Evolutionary conservation across 2,888 invertebrate species (phyloP), one percentile per base, ranked within the genome.

Genomic region (Mimumesa dahlbomi): DNA sequence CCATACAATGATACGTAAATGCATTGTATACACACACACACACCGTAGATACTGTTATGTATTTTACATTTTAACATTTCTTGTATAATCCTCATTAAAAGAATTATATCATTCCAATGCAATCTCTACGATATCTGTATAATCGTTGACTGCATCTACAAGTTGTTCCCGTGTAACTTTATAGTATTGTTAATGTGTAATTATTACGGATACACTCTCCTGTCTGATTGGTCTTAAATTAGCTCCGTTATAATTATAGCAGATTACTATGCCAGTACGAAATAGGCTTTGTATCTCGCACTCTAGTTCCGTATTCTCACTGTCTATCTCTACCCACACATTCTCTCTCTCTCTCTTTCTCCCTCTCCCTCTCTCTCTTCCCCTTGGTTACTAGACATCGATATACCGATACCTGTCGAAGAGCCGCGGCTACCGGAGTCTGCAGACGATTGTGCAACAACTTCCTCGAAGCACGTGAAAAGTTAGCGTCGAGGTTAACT

Each of bases 391-490:
- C 2, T 45, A 9, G 18, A 11, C 18, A n/a, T 34, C 5, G 43
- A 45, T 45, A 46, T 38, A 29, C 21, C 49, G 54, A 61, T 56
- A 36, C 16, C 16, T 11, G 22, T 6, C 21, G 16, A 31, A 34
- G 56, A 21, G 11, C 6, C n/a, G 11, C 46, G 9, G 36, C 63
- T 61, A 38, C 38, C 45, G 42, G 68, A 58, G 59, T 52, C 61
- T 58, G 63, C 25, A 16, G 25, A 2, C 22, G 18, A 56, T 76
- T 76, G 53, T 45, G 61, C 45, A 79, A 79, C 46, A 11, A 45
- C 45, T 79, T 79, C 75, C 75, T 68, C 68, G 71, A 64, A 71
- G 38, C 75, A 75, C 80, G 77, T 75, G 74, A 77, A 79, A 77
- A 76, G 59, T 72, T 72, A 54, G 45, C 69, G 64, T 46, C 63